Conservation (phyloP, 1,140 invertebrate species). For the Calliopsis andreniformis region DNA sequence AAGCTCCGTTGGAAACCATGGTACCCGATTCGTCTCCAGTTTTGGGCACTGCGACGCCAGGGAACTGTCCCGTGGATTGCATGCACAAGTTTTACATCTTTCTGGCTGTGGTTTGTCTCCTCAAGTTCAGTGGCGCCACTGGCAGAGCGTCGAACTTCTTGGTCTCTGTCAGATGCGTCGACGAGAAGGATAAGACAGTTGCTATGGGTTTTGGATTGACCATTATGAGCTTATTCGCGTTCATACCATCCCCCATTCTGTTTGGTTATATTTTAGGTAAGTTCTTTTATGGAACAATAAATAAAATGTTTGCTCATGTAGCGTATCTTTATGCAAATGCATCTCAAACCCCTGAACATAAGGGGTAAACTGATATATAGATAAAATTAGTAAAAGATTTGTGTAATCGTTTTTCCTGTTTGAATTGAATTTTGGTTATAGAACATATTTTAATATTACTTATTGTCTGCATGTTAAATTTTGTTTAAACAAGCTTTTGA, state of each 20-base stretch:
- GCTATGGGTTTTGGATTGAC: slow-evolving; percentile 87
- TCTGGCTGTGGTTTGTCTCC: slow-evolving; percentile 85
- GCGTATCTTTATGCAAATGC: too few species aligned
- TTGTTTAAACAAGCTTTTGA: too few species aligned
- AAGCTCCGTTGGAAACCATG: slow-evolving; percentile 44
- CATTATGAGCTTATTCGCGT: slow-evolving; percentile 86
- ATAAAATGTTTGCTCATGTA: background rate
- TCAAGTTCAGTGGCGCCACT: slow-evolving; percentile 86
- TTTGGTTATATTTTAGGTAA: slow-evolving; percentile 88
- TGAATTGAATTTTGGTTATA: too few species aligned
- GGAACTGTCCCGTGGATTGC: slow-evolving; percentile 86
- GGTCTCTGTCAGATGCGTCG: slow-evolving; percentile 86
- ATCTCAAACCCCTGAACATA: too few species aligned
- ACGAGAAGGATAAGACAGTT: slow-evolving; percentile 87
- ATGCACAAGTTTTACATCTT: slow-evolving; percentile 85
- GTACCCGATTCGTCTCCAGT: slow-evolving; percentile 15
- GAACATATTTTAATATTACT: too few species aligned
- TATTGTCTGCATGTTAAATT: too few species aligned
- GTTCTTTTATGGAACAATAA: slow-evolving; percentile 2
- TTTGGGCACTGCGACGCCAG: slow-evolving; percentile 82
- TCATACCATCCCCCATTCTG: slow-evolving; percentile 88
- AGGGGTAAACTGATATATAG: too few species aligned
- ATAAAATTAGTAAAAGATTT: too few species aligned
- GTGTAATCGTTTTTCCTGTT: too few species aligned
- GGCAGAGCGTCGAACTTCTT: slow-evolving; percentile 87